Base-by-base conservation (phyloP, 2,113 vertebrate genomes). In the Engraulis encrasicolus region DNA sequence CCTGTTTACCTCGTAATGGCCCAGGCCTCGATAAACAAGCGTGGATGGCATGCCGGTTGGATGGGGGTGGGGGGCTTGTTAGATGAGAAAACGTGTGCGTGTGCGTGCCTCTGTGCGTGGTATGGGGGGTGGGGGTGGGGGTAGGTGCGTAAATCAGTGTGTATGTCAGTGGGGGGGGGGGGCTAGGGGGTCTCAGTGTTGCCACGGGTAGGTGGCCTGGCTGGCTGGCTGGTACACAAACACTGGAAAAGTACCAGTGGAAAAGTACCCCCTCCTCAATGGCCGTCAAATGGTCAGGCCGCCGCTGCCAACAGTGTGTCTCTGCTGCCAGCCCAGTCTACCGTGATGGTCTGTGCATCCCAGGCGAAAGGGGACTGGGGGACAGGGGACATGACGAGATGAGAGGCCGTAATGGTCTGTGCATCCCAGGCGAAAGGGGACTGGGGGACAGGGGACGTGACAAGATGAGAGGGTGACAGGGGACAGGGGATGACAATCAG, bases 291-390 rank as follows among this genome's bases (percentile, higher is more conserved):
- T n/a, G 58, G 58, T 27, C n/a, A n/a, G n/a, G n/a, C 58, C 31
- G 58, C 23, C 58, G 9, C 7, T 6, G 23, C 58, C 6, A 9
- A n/a, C n/a, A n/a, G n/a, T n/a, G 23, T 66, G 31, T 66, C 12
- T 27, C 9, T 27, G 23, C 36, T 20, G 23, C 34, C 78, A 58
- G 77, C 50, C 18, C 49, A 79, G 36, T 84, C 49, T 20, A 17
- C 78, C 61, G 23, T 66, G 50, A 66, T 49, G 58, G 31, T 3
- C 83, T 31, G 15, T 40, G 23, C n/a, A 66, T 66, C 58, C 31
- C n/a, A 66, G 58, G 58, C n/a, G 58, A 66, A 27, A 11, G 58
- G 58, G 23, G 6, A 78, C 50, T 82, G 81, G 54, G 71, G 61
- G 61, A 82, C 7, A 17, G 2, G 11, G 40, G n/a, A n/a, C n/a